phyloP scores from a whole-genome alignment of 2,888 invertebrate species.

The Rhamphomyia laevipes region DNA sequence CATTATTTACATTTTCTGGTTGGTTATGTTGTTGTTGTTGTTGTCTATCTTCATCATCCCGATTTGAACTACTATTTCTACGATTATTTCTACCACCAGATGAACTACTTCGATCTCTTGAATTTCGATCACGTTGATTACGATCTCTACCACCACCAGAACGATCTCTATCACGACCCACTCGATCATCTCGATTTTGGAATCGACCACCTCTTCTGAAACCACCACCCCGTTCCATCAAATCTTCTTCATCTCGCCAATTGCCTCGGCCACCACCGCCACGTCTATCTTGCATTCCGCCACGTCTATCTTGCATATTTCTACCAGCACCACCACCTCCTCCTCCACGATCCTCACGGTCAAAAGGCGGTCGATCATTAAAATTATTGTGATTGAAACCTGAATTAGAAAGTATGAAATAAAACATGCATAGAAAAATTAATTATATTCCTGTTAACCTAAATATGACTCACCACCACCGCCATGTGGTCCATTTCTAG shows the following conservation, averaged over 20 bases:
- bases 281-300: constrained; percentile 16
- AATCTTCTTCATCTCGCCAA: constrained; percentile 32
- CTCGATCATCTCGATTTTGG: constrained; percentile 20
- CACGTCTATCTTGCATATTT: constrained; percentile 8
- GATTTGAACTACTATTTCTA: constrained; percentile 3
- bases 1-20: constrained; percentile 16
- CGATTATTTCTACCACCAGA: constrained; percentile 15
- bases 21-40: constrained; percentile 17
- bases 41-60: constrained; percentile 16
- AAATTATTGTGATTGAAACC: constrained; percentile 11
- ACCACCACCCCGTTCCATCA: constrained; percentile 21
- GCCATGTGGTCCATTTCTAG: constrained; percentile 9
- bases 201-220: constrained; percentile 20
- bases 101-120: constrained; percentile 13
- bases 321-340: constrained; percentile 11
- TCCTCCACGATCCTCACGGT: constrained; percentile 18
- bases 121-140: constrained; percentile 12
- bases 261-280: constrained; percentile 22
- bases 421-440: background rate
- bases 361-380: constrained; percentile 16
- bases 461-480: no score
- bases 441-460: no score
- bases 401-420: background rate
- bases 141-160: constrained; percentile 18
- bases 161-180: constrained; percentile 19